phyloP scores from a whole-genome alignment of 2,797 vertebrate species.

The Phaenicophaeus curvirostris region DNA sequence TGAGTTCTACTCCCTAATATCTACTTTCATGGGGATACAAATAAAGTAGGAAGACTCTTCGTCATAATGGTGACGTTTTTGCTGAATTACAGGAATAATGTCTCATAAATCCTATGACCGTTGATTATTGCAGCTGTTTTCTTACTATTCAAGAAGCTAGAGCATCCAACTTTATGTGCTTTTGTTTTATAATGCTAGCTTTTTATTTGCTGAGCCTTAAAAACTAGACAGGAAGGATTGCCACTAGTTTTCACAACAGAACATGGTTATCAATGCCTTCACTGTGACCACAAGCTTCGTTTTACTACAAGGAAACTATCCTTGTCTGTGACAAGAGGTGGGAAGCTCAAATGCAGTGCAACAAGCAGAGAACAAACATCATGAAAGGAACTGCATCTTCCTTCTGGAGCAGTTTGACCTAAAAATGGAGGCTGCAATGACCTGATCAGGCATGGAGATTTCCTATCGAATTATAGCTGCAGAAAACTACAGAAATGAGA shows the following conservation, averaged over 20 bases:
- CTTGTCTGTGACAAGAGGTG: neutral
- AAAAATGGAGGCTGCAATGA: neutral
- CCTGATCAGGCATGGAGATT: neutral
- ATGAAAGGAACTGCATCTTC: neutral
- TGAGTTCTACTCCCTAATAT: neutral
- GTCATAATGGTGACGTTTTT: neutral
- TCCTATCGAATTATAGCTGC: neutral
- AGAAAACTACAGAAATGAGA: neutral
- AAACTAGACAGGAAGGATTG: neutral
- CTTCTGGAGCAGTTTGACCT: neutral
- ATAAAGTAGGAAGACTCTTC: neutral
- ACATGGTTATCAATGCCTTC: neutral
- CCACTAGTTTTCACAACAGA: neutral
- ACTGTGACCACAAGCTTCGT: neutral
- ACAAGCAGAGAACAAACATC: neutral
- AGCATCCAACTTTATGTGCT: neutral
- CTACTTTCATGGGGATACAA: neutral
- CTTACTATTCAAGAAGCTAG: neutral
- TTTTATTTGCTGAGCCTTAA: neutral
- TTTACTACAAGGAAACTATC: neutral
- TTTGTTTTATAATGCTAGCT: neutral
- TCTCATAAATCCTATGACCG: neutral
- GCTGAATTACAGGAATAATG: neutral
- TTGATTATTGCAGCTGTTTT: neutral
- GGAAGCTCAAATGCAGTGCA: neutral